A percentile compares a stretch with the other conserved stretches of the same genome.
Evolutionary conservation across 2,797 vertebrate species (phyloP).

Genomic region (Mormyrus hasselquistii): DNA sequence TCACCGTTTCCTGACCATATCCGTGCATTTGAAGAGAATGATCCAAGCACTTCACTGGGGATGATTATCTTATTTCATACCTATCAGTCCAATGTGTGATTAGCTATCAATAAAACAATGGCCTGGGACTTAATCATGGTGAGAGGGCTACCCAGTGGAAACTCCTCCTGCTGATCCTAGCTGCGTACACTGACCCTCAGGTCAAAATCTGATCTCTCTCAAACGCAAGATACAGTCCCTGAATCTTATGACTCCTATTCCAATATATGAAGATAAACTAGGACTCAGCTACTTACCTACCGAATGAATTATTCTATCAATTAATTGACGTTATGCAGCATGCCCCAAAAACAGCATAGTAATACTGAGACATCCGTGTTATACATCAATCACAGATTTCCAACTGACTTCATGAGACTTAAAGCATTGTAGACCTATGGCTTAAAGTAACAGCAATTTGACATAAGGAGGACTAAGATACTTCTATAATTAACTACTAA

Average conservation of each 20-base stretch:
- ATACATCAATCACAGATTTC: neutral
- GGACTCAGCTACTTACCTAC: neutral
- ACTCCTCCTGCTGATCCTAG: neutral
- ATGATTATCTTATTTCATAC: neutral
- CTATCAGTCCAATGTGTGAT: neutral
- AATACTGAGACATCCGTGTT: neutral
- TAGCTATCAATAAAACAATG: constrained; percentile 3
- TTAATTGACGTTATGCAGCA: neutral
- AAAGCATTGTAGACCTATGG: neutral
- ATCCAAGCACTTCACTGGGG: neutral
- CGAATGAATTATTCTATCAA: neutral
- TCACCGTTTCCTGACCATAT: neutral
- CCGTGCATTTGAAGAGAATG: neutral
- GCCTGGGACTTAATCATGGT: neutral
- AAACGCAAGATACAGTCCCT: neutral
- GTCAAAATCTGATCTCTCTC: neutral
- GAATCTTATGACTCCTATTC: neutral
- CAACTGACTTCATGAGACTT: neutral
- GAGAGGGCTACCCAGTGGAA: neutral
- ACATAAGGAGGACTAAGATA: neutral
- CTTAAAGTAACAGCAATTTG: neutral
- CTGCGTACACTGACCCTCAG: neutral
- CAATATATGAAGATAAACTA: neutral
- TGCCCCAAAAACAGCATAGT: neutral
- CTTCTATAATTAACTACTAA: neutral